A percentile compares a stretch with the other conserved stretches of the same genome.
Conservation (phyloP, 2,797 vertebrate species). For the Serranus cabrilla region DNA sequence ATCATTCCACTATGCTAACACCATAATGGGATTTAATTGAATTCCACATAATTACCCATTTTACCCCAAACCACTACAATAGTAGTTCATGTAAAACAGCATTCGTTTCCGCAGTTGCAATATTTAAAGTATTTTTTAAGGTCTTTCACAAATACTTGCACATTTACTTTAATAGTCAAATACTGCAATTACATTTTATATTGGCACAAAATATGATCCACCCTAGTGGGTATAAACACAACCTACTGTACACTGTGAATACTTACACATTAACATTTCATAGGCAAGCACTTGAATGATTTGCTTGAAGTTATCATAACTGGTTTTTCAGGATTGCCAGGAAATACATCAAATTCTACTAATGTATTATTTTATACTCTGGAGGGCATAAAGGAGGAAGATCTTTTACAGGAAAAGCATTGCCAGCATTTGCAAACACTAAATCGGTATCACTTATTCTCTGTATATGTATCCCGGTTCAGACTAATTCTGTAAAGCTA, state of each 20-base stretch:
- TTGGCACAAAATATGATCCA: neutral
- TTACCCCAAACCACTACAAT: neutral
- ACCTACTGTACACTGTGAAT: neutral
- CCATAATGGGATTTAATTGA: neutral
- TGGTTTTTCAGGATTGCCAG: neutral
- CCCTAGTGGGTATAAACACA: neutral
- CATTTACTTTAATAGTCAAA: neutral
- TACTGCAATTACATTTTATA: neutral
- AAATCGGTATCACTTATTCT: neutral
- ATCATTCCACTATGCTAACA: slow-evolving; percentile 4
- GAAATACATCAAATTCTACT: neutral
- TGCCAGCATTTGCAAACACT: no score
- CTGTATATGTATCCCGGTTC: neutral
- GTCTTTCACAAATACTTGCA: neutral
- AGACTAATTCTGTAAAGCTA: neutral
- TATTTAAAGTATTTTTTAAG: no score
- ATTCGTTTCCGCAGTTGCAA: neutral
- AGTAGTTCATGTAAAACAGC: no score
- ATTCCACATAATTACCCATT: neutral
- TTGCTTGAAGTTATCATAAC: neutral
- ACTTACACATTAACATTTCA: neutral
- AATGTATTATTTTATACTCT: neutral
- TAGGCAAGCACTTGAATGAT: neutral
- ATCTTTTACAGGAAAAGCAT: no score
- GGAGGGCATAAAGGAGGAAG: no score